A percentile compares a stretch with the other conserved stretches of the same genome.
Conservation (phyloP, 2,113 vertebrate genomes). For the Morone saxatilis region DNA sequence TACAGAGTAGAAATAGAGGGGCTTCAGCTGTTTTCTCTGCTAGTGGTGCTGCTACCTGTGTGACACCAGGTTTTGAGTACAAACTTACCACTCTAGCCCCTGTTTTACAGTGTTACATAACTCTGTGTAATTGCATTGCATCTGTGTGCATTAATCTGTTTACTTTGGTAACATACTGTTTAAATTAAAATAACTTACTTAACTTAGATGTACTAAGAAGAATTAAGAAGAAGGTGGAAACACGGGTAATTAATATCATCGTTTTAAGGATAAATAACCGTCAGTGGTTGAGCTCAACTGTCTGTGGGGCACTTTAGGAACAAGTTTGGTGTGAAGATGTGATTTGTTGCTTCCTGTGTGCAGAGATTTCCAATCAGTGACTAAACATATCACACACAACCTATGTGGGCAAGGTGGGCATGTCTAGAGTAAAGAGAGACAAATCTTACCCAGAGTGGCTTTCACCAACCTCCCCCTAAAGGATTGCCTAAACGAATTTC, state of each 20-base stretch:
- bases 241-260: not conserved
- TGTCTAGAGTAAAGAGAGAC: not conserved
- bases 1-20: not conserved
- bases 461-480: not conserved
- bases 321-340: not conserved
- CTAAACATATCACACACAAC: not conserved
- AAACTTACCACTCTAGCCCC: not conserved
- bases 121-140: not conserved
- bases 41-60: not conserved
- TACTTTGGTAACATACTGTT: no score
- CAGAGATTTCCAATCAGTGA: not conserved
- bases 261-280: no score
- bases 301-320: not conserved
- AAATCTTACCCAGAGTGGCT: not conserved
- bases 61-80: not conserved
- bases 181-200: no score
- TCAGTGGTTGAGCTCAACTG: no score
- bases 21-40: not conserved
- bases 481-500: not conserved
- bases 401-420: not conserved
- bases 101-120: not conserved
- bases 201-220: no score
- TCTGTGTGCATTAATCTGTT: not conserved
- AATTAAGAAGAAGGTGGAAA: no score
- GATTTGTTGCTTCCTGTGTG: slow-evolving; percentile 23